Evolutionary conservation across 2,797 vertebrate species (phyloP).

Genomic region (Peromyscus eremicus): DNA sequence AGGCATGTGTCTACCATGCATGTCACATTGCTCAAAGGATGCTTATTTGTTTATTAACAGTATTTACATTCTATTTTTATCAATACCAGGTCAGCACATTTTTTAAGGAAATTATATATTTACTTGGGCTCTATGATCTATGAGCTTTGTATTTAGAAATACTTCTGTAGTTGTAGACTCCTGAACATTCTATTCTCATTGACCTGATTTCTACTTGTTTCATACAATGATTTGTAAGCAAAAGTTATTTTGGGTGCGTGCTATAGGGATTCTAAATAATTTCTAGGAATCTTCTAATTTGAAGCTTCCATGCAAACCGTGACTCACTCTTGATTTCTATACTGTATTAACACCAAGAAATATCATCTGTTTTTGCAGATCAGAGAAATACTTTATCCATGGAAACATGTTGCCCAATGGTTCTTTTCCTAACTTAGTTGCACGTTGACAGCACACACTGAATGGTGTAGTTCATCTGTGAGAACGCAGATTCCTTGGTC

Average conservation of each 20-base stretch:
- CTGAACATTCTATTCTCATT: background rate
- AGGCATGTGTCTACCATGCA: background rate
- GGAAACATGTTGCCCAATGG: background rate
- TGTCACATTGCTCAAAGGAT: background rate
- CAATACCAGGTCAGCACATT: background rate
- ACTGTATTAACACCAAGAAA: background rate
- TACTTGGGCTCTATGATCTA: background rate
- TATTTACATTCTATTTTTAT: background rate
- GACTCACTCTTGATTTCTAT: background rate
- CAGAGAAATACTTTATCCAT: background rate
- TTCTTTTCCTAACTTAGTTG: background rate
- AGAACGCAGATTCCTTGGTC: background rate
- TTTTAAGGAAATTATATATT: background rate
- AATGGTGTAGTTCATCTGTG: background rate
- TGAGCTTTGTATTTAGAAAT: background rate
- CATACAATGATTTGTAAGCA: background rate
- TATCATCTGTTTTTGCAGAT: background rate
- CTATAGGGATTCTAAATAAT: background rate
- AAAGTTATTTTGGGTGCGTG: background rate
- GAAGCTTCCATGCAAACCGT: background rate
- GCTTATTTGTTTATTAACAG: background rate
- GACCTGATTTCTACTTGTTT: background rate
- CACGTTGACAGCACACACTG: background rate
- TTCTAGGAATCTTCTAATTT: background rate
- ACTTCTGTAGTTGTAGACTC: background rate